Evolutionary conservation across 2,113 vertebrate genomes (phyloP), one percentile per base, ranked within the genome.

Genomic region (Echinops telfairi): DNA sequence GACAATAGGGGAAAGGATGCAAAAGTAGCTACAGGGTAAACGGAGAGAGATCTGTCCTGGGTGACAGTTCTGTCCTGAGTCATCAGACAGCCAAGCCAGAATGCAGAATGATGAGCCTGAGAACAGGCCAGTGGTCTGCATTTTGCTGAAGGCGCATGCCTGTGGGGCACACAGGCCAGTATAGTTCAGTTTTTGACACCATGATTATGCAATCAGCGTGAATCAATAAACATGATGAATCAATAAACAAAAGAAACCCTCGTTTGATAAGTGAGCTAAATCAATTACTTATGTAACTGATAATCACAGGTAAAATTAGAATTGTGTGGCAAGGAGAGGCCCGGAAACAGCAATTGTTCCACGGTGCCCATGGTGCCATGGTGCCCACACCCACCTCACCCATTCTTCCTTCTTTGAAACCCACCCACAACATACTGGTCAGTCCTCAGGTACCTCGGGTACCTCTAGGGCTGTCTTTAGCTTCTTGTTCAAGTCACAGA

Each of bases 151-250:
- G 1, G 12, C 68, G 80, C 33, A 76, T 88, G 88, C 70, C 64
- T 90, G 40, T 79, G 60, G 10, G 79, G 40, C 17, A 87, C 1
- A 2, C 62, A 64, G 22, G 78, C 79, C n/a, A 84, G 68, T 3
- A 38, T 58, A 89, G 84, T 31, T 93, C 71, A 58, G 43, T 58
- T 86, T 92, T 84, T 66, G 25, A 91, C 31, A 86, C 70, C 11
- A 57, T 6, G 31, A 71, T 53, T 90, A 83, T 38, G 4, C 76
- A 89, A 86, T 64, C n/a, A 47, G 68, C 5, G 12, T 12, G 47
- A 53, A 53, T 53, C 9, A 53, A 53, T 53, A 53, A 86, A 71
- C n/a, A 47, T 68, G 47, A 47, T 6, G 43, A 53, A 6, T 53
- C 9, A 53, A 53, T 53, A 53, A 86, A 71, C 29, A 73, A 36